phyloP scores from a whole-genome alignment of 2,113 vertebrate species.

The Tychaedon coryphoeus region DNA sequence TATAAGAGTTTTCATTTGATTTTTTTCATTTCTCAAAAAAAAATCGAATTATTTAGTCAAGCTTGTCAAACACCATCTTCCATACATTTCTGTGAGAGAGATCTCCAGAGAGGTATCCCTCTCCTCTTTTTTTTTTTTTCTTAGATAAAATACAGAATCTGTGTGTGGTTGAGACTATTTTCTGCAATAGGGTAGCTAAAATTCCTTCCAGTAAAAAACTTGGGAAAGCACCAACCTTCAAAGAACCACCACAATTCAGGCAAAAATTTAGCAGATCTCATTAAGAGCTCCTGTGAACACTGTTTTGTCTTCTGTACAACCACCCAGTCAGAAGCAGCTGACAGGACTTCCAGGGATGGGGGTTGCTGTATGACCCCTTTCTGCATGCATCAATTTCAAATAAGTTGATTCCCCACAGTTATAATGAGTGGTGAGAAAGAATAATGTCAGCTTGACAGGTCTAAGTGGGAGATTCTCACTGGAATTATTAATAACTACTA shows the following conservation, averaged over 20 bases:
- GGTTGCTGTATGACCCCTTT: background rate
- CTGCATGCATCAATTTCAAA: background rate
- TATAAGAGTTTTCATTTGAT: background rate
- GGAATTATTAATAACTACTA: background rate
- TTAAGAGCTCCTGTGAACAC: background rate
- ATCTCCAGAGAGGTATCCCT: too few species aligned
- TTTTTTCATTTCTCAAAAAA: background rate
- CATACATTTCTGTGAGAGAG: background rate
- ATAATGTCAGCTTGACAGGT: background rate
- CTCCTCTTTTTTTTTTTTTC: background rate
- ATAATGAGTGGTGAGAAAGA: background rate
- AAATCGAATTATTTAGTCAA: background rate
- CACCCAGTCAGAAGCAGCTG: background rate
- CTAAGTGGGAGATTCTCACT: background rate
- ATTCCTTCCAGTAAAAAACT: background rate
- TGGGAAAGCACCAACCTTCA: background rate
- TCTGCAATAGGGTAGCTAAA: background rate
- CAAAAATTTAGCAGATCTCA: background rate
- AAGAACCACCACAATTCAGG: background rate
- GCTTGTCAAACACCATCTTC: background rate
- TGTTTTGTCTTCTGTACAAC: background rate
- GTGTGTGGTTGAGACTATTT: background rate
- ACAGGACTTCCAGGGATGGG: background rate
- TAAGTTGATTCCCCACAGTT: background rate
- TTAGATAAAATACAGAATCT: background rate